These are phyloP conservation scores for Pseudomyrmex gracilis DNA, from an alignment of 1,140 invertebrate species.

Conservation along the genomic window DNA sequence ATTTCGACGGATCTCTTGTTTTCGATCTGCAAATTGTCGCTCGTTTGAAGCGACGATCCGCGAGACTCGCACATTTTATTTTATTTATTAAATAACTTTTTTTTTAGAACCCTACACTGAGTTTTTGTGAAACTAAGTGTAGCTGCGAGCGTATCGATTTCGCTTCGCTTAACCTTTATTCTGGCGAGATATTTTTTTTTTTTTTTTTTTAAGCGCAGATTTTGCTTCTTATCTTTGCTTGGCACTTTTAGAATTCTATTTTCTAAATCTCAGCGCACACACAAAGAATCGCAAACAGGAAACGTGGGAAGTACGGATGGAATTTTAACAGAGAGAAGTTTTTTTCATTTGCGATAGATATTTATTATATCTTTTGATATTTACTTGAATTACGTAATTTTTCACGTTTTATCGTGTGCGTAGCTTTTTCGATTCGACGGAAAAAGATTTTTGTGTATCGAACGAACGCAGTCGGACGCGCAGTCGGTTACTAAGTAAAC, in stretches of 20 bases:
- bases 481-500: neutral
- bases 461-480: neutral
- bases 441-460: neutral
- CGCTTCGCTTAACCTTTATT: neutral
- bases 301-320: too few relatives aligned
- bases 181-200: neutral
- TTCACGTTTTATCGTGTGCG: neutral
- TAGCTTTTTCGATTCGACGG: neutral
- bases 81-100: neutral
- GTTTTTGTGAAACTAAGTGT: neutral
- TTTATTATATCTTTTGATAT: neutral
- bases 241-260: too few relatives aligned
- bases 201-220: neutral
- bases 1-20: neutral
- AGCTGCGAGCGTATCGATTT: neutral
- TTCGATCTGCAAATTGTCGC: slow-evolving; percentile 11
- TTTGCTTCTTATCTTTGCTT: neutral
- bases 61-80: neutral
- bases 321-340: too few relatives aligned
- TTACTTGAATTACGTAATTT: neutral
- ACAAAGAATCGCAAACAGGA: too few relatives aligned
- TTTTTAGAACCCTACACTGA: neutral
- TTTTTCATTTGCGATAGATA: too few relatives aligned
- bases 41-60: slow-evolving; percentile 21
- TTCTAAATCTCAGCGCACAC: too few relatives aligned